phyloP scores from a whole-genome alignment of 2,797 vertebrate species.

The Staurois parvus region DNA sequence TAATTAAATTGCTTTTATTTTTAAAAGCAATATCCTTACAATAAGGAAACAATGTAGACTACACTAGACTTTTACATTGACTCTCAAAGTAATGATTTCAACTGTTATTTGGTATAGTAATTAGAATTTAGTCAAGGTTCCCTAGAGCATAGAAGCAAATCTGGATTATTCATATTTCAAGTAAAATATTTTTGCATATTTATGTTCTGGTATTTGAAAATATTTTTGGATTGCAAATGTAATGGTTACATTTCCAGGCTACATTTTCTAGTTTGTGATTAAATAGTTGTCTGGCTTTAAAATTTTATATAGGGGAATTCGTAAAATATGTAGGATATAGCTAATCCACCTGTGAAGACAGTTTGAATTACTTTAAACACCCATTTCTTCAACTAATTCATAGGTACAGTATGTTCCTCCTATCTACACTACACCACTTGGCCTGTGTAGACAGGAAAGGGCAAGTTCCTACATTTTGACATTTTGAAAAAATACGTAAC shows the following conservation, averaged over 20 bases:
- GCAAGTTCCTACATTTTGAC: not conserved
- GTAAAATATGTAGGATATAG: not conserved
- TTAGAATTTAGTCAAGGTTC: not conserved
- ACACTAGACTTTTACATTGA: not conserved
- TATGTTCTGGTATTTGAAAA: slow-evolving; percentile 5
- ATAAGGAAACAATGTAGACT: not conserved
- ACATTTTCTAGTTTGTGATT: slow-evolving; percentile 8
- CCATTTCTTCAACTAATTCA: not conserved
- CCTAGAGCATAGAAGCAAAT: not conserved
- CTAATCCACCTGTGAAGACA: not conserved
- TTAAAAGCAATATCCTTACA: slow-evolving; percentile 1
- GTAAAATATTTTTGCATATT: slow-evolving; percentile 21
- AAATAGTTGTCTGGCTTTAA: not conserved
- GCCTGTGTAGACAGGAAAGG: too few relatives aligned
- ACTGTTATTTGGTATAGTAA: not conserved
- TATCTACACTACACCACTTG: not conserved
- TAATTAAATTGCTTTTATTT: slow-evolving; percentile 1
- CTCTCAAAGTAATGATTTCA: not conserved
- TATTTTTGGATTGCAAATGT: slow-evolving; percentile 8
- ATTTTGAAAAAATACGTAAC: not conserved
- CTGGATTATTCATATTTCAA: not conserved
- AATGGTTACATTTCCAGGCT: not conserved
- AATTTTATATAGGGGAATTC: not conserved
- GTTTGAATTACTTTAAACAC: not conserved
- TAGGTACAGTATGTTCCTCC: not conserved